Conservation (phyloP, 2,797 vertebrate species). For the Rhynchonycteris naso region DNA sequence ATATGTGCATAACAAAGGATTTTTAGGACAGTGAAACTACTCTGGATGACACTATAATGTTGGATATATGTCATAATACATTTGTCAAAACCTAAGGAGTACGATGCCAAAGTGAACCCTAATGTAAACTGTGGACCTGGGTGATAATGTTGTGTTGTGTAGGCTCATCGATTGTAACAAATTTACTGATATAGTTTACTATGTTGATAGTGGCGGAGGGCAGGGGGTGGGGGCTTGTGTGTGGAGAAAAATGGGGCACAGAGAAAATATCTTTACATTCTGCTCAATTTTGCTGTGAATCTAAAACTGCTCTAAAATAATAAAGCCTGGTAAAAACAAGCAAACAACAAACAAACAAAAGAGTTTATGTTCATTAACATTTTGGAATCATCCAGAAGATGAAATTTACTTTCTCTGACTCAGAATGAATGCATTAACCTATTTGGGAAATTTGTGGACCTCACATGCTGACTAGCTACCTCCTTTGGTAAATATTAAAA, state of each 20-base stretch:
- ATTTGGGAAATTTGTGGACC: background rate
- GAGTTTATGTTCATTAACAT: background rate
- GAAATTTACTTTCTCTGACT: conserved; percentile 7
- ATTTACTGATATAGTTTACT: background rate
- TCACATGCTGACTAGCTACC: background rate
- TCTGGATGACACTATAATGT: background rate
- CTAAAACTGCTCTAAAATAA: background rate
- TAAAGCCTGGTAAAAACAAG: background rate
- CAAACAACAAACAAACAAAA: background rate
- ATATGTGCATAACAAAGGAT: background rate
- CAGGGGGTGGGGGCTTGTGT: background rate
- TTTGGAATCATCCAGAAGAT: background rate
- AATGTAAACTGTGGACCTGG: background rate
- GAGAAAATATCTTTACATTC: background rate
- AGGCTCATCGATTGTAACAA: background rate
- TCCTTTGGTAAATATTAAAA: background rate
- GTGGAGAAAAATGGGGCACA: rapidly evolving
- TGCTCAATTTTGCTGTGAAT: background rate
- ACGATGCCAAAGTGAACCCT: background rate
- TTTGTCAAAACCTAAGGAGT: background rate
- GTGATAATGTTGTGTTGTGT: background rate
- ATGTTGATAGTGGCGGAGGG: background rate
- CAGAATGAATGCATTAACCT: background rate
- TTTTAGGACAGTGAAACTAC: background rate
- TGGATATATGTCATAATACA: background rate